Percentiles rank a stretch among this genome's conserved stretches.
These are phyloP conservation scores for Mormyrus proboscirostris DNA, from an alignment of 2,797 vertebrate genomes.

Conservation along the genomic window DNA sequence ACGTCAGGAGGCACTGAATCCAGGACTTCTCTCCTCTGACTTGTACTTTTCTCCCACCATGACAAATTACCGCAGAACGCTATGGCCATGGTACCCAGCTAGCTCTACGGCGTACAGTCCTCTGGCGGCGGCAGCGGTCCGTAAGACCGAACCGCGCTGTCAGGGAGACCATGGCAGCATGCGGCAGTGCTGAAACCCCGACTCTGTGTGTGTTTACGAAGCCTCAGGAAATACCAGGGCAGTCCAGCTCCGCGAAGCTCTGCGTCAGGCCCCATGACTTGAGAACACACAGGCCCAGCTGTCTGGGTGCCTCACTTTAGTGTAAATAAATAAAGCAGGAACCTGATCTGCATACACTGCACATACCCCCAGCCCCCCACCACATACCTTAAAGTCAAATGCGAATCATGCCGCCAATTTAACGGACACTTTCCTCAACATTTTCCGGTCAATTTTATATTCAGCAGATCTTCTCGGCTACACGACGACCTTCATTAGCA, in stretches of 20 bases:
- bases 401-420: not conserved
- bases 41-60: not conserved
- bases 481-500: slow-evolving; percentile 59
- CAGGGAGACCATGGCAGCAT: slow-evolving; percentile 8
- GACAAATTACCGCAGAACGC: not conserved
- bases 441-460: not conserved
- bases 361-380: not conserved
- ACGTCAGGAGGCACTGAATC: not conserved
- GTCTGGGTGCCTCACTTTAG: slow-evolving; percentile 59
- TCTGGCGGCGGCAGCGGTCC: not conserved
- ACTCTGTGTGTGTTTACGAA: slow-evolving; percentile 59
- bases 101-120: not conserved
- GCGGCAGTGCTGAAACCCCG: slow-evolving; percentile 22
- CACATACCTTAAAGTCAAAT: not conserved
- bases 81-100: not conserved
- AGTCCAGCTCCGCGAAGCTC: slow-evolving; percentile 58
- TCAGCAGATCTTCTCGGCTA: slow-evolving; percentile 39
- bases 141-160: not conserved
- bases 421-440: not conserved
- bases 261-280: slow-evolving; percentile 48
- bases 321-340: slow-evolving; percentile 49
- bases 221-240: slow-evolving; percentile 74
- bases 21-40: not conserved
- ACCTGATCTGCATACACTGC: slow-evolving; percentile 57
- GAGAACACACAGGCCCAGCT: slow-evolving; percentile 62